phyloP scores from a whole-genome alignment of 2,888 invertebrate genomes.

The Drosophila subsilvestris region DNA sequence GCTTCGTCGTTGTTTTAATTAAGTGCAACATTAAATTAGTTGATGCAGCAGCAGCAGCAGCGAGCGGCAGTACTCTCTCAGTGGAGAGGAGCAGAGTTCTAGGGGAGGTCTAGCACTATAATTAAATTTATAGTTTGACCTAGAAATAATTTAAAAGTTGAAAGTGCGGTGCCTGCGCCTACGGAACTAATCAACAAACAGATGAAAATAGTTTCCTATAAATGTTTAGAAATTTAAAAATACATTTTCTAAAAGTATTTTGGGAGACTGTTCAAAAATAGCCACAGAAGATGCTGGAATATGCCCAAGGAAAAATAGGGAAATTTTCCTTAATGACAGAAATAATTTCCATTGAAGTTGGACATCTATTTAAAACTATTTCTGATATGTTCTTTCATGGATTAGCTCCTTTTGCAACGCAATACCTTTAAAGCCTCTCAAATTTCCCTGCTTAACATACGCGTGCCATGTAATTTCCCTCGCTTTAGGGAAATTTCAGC shows the following conservation, averaged over 20 bases:
- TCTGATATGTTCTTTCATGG: too few species aligned
- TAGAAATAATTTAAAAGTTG: slow-evolving; percentile 69
- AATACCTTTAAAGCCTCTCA: neutral
- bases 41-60: slow-evolving; percentile 34
- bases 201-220: slow-evolving; percentile 13
- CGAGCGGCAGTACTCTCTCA: slow-evolving; percentile 14
- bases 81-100: neutral
- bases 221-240: slow-evolving; percentile 2
- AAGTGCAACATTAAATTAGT: slow-evolving; percentile 80
- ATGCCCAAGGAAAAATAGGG: neutral
- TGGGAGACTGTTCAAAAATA: neutral
- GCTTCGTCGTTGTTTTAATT: slow-evolving; percentile 68
- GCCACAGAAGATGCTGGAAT: neutral
- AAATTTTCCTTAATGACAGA: slow-evolving; percentile 10
- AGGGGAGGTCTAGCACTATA: slow-evolving; percentile 47
- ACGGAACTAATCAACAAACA: slow-evolving; percentile 18
- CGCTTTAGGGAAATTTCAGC: slow-evolving; percentile 23
- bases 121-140: slow-evolving; percentile 73
- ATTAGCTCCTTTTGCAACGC: neutral
- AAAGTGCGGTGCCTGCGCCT: slow-evolving; percentile 35
- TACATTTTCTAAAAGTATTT: neutral
- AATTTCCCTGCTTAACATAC: slow-evolving; percentile 16
- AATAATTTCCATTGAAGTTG: too few species aligned
- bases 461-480: slow-evolving; percentile 19
- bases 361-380: too few species aligned